Evolutionary conservation across 2,797 vertebrate species (phyloP).

Genomic region (Cirrhinus mrigala): DNA sequence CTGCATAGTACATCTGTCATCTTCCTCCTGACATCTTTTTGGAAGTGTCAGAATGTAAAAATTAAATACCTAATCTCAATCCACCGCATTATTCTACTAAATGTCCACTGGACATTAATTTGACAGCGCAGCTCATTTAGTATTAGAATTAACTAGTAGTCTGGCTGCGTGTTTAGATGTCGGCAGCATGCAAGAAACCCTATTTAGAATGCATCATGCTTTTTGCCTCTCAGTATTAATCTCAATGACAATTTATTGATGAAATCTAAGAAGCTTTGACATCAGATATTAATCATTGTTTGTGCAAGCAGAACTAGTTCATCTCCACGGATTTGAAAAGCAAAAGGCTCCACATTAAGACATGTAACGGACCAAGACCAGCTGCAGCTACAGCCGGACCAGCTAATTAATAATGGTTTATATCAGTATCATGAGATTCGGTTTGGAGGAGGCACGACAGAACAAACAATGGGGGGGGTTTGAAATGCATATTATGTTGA

Average conservation of each 20-base stretch:
- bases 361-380: constrained; percentile 46
- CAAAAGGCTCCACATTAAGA: constrained; percentile 46
- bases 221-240: constrained; percentile 55
- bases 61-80: constrained; percentile 35
- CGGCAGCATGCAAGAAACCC: constrained; percentile 62
- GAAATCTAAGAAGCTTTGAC: constrained; percentile 64
- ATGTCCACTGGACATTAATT: constrained; percentile 15
- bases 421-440: constrained; percentile 19
- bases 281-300: constrained; percentile 74
- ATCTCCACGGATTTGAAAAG: constrained; percentile 34
- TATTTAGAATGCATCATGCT: constrained; percentile 75
- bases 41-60: constrained; percentile 36
- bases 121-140: not conserved
- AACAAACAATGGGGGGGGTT: constrained; percentile 28
- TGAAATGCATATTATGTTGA: constrained; percentile 31
- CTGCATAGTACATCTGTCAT: constrained; percentile 41
- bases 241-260: constrained; percentile 66
- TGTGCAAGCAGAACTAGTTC: constrained; percentile 62
- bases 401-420: constrained; percentile 44
- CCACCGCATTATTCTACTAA: not conserved
- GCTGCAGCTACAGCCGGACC: constrained; percentile 32
- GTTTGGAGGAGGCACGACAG: constrained; percentile 26
- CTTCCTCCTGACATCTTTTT: constrained; percentile 20
- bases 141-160: constrained; percentile 35
- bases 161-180: constrained; percentile 71